phyloP scores from a whole-genome alignment of 35 echinoderm and acorn worm genomes.

The Apostichopus japonicus region DNA sequence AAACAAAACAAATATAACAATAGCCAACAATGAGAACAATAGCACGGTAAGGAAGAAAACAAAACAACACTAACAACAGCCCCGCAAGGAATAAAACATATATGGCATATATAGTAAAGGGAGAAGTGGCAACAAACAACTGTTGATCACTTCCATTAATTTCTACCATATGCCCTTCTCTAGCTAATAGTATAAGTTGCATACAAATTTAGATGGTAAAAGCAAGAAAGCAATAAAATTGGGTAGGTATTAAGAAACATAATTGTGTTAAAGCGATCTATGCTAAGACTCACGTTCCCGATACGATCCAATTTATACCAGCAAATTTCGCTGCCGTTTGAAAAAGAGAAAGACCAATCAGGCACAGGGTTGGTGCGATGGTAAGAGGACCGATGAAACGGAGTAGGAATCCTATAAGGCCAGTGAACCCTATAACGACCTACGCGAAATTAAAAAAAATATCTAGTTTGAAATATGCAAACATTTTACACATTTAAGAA shows the following conservation, averaged over 20 bases:
- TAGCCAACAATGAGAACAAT: neutral
- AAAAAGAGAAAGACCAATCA: constrained; percentile 83
- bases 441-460: constrained; percentile 33
- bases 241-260: neutral
- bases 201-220: no score
- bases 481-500: no score
- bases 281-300: constrained; percentile 63
- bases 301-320: constrained; percentile 73
- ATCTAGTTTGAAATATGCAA: neutral
- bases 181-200: no score
- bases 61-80: no score
- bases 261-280: neutral
- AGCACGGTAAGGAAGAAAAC: no score
- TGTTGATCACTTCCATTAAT: no score
- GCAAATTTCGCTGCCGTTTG: constrained; percentile 56
- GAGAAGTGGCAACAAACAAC: no score
- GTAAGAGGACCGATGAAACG: constrained; percentile 83
- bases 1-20: no score
- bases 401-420: constrained; percentile 75
- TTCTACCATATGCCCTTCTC: no score
- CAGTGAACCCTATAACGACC: constrained; percentile 82
- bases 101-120: no score
- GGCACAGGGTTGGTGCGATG: constrained; percentile 79
- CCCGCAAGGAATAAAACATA: no score
- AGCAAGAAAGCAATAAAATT: no score